A percentile compares a stretch with the other conserved stretches of the same genome.
phyloP scores from a whole-genome alignment of 2,888 invertebrate species.

The Pseudococcus longispinus region DNA sequence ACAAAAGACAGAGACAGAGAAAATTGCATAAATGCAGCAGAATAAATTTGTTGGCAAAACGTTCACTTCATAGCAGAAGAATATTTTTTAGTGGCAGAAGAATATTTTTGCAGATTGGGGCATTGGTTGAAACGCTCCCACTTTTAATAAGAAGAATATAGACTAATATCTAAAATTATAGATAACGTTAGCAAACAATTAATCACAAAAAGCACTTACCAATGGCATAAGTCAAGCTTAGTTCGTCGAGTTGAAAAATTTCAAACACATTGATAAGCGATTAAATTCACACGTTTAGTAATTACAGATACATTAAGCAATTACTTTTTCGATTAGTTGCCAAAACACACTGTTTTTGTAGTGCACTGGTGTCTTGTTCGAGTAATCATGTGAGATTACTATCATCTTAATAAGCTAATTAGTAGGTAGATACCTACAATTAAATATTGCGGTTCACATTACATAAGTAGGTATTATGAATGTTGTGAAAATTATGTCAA shows the following conservation, averaged over 20 bases:
- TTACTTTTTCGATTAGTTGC: background rate
- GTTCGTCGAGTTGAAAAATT: background rate
- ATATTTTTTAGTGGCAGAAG: background rate
- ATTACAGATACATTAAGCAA: background rate
- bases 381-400: background rate
- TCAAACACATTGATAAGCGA: conserved; percentile 11
- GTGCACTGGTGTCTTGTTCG: conserved; percentile 33
- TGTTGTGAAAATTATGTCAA: background rate
- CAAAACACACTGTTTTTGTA: background rate
- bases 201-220: conserved; percentile 37
- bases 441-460: background rate
- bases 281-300: background rate
- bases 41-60: background rate
- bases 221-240: conserved; percentile 16
- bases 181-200: conserved; percentile 6
- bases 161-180: background rate
- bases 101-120: background rate
- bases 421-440: background rate
- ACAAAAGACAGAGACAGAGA: conserved; percentile 39
- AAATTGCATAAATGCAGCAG: background rate
- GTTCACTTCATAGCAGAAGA: background rate
- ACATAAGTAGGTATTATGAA: background rate
- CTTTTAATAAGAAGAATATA: background rate
- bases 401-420: background rate
- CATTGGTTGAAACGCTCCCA: background rate